These are phyloP conservation scores for Haemorhous mexicanus DNA, from an alignment of 2,113 vertebrate species.

Conservation along the genomic window DNA sequence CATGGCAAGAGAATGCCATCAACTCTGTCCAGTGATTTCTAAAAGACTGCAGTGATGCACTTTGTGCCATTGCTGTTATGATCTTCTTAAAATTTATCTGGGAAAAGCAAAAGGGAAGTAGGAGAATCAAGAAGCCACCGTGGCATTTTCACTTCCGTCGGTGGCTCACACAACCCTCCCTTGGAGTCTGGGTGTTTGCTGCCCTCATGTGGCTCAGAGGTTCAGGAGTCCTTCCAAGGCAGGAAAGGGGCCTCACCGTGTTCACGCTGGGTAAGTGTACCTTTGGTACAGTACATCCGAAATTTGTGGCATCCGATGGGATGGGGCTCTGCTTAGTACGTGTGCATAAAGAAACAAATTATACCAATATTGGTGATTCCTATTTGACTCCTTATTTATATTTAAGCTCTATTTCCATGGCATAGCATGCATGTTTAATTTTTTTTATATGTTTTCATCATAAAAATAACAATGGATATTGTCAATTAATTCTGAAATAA, in stretches of 20 bases:
- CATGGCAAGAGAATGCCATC: not conserved
- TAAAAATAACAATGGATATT: not conserved
- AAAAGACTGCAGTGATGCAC: not conserved
- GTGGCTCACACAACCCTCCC: rapidly evolving
- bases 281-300: not conserved
- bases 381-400: not conserved
- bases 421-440: not conserved
- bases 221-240: not conserved
- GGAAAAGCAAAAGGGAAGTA: not conserved
- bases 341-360: not conserved
- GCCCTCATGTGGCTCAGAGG: not conserved
- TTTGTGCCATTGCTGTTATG: not conserved
- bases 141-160: rapidly evolving
- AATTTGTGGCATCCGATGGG: rapidly evolving
- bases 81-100: not conserved
- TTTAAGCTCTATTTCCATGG: not conserved
- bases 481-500: not conserved
- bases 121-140: not conserved
- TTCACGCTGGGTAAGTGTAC: rapidly evolving
- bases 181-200: not conserved
- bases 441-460: not conserved
- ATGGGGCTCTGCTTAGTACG: not conserved
- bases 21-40: not conserved
- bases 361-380: not conserved
- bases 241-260: rapidly evolving